Evolutionary conservation across 2,113 vertebrate genomes (phyloP).

Genomic region (Chascanopsetta lugubris): DNA sequence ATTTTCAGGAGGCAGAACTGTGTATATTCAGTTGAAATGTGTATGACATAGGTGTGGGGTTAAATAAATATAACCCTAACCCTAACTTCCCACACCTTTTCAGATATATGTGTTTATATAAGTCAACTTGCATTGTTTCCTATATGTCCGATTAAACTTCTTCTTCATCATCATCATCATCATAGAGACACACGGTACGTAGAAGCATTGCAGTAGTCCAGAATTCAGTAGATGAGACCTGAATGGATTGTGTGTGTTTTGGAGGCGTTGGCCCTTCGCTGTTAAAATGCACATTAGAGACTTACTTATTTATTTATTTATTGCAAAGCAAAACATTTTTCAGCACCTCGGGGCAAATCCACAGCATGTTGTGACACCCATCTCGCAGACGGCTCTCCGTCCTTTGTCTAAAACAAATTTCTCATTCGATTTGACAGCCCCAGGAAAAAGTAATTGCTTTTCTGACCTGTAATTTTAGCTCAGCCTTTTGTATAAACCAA

Average conservation of each 20-base stretch:
- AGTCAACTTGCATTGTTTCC: too few species aligned
- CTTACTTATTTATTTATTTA: slow-evolving; percentile 24
- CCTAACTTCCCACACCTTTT: too few species aligned
- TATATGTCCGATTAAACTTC: too few species aligned
- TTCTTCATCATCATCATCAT: too few species aligned
- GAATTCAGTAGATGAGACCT: slow-evolving; percentile 40
- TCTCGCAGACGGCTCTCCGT: slow-evolving; percentile 62
- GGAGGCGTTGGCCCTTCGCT: slow-evolving; percentile 13
- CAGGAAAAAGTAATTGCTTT: slow-evolving; percentile 81
- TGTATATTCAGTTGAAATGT: too few species aligned
- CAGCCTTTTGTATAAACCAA: slow-evolving; percentile 73
- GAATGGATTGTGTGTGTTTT: slow-evolving; percentile 42
- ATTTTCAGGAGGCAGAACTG: too few species aligned
- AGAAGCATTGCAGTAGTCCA: slow-evolving; percentile 11
- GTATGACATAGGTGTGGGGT: too few species aligned
- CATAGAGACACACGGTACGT: slow-evolving; percentile 7
- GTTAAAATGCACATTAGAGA: slow-evolving; percentile 64
- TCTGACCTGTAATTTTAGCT: slow-evolving; percentile 78
- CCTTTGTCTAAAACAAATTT: slow-evolving; percentile 76
- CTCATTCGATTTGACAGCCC: slow-evolving; percentile 76
- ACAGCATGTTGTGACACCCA: slow-evolving; percentile 74
- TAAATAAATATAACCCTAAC: too few species aligned
- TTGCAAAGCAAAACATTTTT: slow-evolving; percentile 70
- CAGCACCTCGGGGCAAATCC: slow-evolving; percentile 63
- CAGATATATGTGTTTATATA: too few species aligned